Evolutionary conservation across 2,797 vertebrate genomes (phyloP).

Genomic region (Channallabes apus): DNA sequence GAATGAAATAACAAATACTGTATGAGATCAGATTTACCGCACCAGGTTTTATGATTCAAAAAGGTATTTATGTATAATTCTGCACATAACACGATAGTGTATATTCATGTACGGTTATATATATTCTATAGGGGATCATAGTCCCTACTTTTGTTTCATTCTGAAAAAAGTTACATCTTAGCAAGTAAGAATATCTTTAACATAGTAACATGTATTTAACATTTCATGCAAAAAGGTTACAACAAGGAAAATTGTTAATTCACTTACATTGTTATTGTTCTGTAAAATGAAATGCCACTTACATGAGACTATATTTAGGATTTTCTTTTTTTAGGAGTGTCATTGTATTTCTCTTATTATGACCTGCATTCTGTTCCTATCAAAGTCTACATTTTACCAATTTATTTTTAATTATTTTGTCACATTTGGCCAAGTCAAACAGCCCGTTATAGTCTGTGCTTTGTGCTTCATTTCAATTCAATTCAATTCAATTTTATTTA

Average conservation of each 20-base stretch:
- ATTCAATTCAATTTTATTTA: too few species aligned
- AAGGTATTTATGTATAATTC: background rate
- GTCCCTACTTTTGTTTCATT: background rate
- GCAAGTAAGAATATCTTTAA: background rate
- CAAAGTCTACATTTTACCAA: background rate
- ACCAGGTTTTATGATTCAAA: background rate
- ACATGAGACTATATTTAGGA: background rate
- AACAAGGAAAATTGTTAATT: background rate
- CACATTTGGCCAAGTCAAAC: too few species aligned
- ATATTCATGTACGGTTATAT: background rate
- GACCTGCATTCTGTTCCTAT: background rate
- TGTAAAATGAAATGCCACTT: too few species aligned
- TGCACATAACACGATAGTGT: background rate
- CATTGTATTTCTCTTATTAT: background rate
- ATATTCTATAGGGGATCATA: background rate
- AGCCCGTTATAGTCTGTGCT: too few species aligned
- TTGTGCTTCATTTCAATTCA: too few species aligned
- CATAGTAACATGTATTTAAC: background rate
- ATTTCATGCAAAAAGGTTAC: background rate
- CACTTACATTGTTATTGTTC: background rate
- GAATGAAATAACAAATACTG: background rate
- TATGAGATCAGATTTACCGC: background rate
- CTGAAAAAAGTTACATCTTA: background rate
- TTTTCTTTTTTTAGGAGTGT: background rate
- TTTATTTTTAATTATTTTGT: too few species aligned